Conservation (phyloP, 1,140 invertebrate species). For the Andricus grossulariae region DNA sequence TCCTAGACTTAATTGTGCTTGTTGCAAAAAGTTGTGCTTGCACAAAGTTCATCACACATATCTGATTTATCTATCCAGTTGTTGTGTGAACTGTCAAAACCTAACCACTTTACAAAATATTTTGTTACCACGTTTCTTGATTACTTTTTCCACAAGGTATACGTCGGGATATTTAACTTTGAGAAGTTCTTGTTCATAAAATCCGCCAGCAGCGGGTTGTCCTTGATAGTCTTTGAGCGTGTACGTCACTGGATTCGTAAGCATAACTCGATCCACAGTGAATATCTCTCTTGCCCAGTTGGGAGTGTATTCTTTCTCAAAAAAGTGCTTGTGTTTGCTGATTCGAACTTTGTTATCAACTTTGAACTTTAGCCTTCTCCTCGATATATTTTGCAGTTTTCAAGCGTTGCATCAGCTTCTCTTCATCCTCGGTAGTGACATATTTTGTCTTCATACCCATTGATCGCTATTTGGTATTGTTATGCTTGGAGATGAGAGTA, state of each 20-base stretch:
- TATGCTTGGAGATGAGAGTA: too few species aligned
- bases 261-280: conserved; percentile 58
- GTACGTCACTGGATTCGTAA: conserved; percentile 64
- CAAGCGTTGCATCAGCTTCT: conserved; percentile 38
- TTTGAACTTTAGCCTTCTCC: conserved; percentile 50
- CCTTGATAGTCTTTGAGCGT: conserved; percentile 57
- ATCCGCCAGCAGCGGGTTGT: conserved; percentile 59
- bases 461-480: conserved; percentile 42
- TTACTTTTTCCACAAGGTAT: conserved; percentile 55
- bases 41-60: too few species aligned
- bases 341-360: conserved; percentile 65
- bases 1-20: too few species aligned
- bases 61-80: too few species aligned
- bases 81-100: conserved; percentile 31
- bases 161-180: conserved; percentile 33
- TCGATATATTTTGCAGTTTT: not conserved
- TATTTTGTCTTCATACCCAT: conserved; percentile 62
- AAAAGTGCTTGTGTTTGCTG: conserved; percentile 66
- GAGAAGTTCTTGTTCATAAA: conserved; percentile 61
- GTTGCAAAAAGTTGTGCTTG: too few species aligned
- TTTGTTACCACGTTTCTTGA: conserved; percentile 56
- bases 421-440: conserved; percentile 45
- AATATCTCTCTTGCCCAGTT: conserved; percentile 72
- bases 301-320: conserved; percentile 68
- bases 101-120: conserved; percentile 61